Base-by-base conservation (phyloP, 2,797 vertebrate species). In the Bufotes viridis region DNA sequence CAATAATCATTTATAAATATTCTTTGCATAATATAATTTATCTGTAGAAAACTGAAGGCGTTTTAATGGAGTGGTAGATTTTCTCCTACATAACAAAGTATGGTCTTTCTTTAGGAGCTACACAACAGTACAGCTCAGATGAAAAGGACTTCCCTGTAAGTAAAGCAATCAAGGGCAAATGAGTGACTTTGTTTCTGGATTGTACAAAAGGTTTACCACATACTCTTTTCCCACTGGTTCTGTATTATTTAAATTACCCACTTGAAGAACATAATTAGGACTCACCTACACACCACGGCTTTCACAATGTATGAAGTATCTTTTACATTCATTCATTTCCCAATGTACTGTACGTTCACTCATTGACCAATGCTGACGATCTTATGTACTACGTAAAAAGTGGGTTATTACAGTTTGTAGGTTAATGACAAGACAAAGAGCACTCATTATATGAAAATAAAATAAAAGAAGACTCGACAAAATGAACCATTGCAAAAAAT, bases 131-230 rank as follows among this genome's bases (percentile, higher is more conserved):
- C 95, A 57, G 92, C 70, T 86, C 93, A 93, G 18, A 86, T 92
- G 87, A 95, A 90, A 76, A 94, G 90, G 49, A 96, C 90, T 74
- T 94, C 94, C 78, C 95, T 89, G 97, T 99, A 96, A 95, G 97
- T 96, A 91, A 90, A 89, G 6, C 53, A 87, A 51, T 65, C 0
- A 51, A 14, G 42, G 53, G 12, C 34, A 78, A 78, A 82, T 84
- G 51, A 22, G 24, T 58, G 61, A 15, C 61, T 57, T 78, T 82
- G 61, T 69, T 78, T 49, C 20, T 69, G 12, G 17, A n/a, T 29
- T 26, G 81, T 20, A 74, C 34, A 51, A 75, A 70, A 29, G 24
- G 57, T 29, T 87, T 81, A 22, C 20, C n/a, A 58, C 42, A 22
- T 70, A 49, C 20, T 63, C 13, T 13, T 82, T 83, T 65, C 70